These are phyloP conservation scores for Temnothorax unifasciatus DNA, from an alignment of 2,888 invertebrate species.

Conservation along the genomic window DNA sequence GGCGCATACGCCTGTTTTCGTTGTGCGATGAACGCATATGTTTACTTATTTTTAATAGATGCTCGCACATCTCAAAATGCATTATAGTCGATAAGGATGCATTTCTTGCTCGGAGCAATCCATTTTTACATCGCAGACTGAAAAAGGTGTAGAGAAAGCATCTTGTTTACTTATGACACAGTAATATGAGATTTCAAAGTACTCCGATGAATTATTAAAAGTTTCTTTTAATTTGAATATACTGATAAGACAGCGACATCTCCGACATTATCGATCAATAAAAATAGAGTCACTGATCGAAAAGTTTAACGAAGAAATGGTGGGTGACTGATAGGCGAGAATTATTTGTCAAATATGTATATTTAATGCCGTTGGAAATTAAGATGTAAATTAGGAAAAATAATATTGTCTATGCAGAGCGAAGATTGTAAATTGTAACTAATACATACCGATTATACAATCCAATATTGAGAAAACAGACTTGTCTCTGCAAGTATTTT, in stretches of 20 bases:
- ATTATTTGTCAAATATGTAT: neutral
- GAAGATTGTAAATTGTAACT: constrained; percentile 14
- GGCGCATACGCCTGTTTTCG: neutral
- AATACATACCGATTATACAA: neutral
- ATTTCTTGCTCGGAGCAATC: neutral
- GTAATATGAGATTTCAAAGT: neutral
- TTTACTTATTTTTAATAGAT: constrained; percentile 23
- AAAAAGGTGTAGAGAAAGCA: neutral
- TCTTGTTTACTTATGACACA: neutral
- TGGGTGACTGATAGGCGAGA: neutral
- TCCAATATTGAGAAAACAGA: constrained; percentile 41
- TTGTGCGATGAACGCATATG: constrained; percentile 25
- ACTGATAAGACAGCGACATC: neutral
- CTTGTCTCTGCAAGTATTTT: constrained; percentile 34
- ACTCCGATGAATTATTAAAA: neutral
- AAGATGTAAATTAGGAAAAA: neutral
- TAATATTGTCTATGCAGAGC: neutral
- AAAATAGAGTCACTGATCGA: neutral
- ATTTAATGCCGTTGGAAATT: neutral
- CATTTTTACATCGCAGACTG: neutral
- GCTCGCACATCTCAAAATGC: constrained; percentile 8
- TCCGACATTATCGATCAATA: neutral
- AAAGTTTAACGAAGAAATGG: neutral
- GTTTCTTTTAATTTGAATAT: neutral
- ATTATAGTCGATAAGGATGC: neutral